A percentile compares a stretch with the other conserved stretches of the same genome.
These are phyloP conservation scores for Xiphophorus maculatus DNA, from an alignment of 2,113 vertebrate genomes.

Conservation along the genomic window DNA sequence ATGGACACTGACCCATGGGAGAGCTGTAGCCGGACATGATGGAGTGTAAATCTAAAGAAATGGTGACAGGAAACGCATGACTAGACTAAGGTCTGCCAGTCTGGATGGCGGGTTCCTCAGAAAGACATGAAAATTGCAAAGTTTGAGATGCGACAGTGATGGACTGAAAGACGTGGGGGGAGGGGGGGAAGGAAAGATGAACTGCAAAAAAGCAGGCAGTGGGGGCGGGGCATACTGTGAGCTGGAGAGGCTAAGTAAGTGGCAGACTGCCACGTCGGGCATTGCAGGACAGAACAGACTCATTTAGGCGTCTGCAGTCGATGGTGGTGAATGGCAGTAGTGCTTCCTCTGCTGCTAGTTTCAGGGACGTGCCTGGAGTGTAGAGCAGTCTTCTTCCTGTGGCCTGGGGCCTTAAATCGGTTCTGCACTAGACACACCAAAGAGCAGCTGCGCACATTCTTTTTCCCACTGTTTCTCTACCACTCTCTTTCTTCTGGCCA, in stretches of 20 bases:
- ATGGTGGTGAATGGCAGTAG: conserved; percentile 76
- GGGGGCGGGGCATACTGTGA: conserved; percentile 32
- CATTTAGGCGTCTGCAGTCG: conserved; percentile 77
- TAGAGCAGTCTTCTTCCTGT: conserved; percentile 75
- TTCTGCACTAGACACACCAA: conserved; percentile 72
- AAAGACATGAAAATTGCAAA: conserved; percentile 14
- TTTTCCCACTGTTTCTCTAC: conserved; percentile 38
- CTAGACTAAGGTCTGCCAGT: background rate
- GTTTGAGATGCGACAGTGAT: conserved; percentile 12
- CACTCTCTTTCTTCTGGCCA: conserved; percentile 41
- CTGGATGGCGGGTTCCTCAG: background rate
- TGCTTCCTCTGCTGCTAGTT: conserved; percentile 79
- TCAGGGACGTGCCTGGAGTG: conserved; percentile 78
- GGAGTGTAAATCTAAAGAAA: conserved; percentile 39
- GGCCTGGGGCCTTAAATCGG: conserved; percentile 77
- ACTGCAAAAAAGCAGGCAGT: conserved; percentile 25
- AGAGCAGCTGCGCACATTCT: conserved; percentile 70
- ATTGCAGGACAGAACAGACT: conserved; percentile 77
- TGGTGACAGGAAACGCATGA: conserved; percentile 19
- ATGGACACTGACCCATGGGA: conserved; percentile 47
- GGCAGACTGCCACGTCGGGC: conserved; percentile 67
- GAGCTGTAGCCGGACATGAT: background rate
- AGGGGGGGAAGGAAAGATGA: conserved; percentile 1
- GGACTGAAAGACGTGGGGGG: conserved; percentile 2
- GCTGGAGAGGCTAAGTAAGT: conserved; percentile 55